Evolutionary conservation across 2,113 vertebrate species (phyloP).

Genomic region (Hemiprocne comata): DNA sequence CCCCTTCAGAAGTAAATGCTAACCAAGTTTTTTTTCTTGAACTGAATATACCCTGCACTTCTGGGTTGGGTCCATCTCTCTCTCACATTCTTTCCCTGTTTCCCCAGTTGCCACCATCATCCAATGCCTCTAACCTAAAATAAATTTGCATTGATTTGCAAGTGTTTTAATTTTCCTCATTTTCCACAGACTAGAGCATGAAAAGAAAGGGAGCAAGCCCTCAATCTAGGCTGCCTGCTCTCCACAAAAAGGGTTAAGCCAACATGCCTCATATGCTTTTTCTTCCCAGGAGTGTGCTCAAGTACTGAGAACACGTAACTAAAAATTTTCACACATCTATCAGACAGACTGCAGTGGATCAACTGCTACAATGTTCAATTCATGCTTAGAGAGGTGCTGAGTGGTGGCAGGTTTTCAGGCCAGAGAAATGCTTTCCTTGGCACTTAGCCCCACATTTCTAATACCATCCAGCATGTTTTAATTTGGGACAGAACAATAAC

Average conservation of each 20-base stretch:
- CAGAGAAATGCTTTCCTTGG: slow-evolving; percentile 54
- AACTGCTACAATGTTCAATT: slow-evolving; percentile 26
- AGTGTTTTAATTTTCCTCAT: neutral
- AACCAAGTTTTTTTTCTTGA: neutral
- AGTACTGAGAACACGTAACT: slow-evolving; percentile 34
- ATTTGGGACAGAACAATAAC: slow-evolving; percentile 20
- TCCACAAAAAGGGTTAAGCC: slow-evolving; percentile 23
- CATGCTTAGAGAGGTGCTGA: slow-evolving; percentile 15
- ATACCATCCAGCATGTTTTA: slow-evolving; percentile 22
- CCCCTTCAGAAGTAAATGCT: neutral
- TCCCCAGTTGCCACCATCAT: neutral
- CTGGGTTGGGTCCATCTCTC: neutral
- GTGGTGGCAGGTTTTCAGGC: neutral
- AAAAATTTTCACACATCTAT: slow-evolving; percentile 37
- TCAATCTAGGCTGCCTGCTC: neutral
- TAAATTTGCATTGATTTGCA: neutral
- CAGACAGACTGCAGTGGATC: neutral
- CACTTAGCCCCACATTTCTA: neutral
- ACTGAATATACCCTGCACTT: neutral
- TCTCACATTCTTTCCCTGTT: neutral
- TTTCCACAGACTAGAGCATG: neutral
- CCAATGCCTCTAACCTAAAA: neutral
- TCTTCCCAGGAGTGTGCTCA: slow-evolving; percentile 35
- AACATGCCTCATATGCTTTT: neutral
- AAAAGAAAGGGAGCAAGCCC: neutral